Conservation (phyloP, 2,113 vertebrate species). For the Rhinolophus ferrumequinum region DNA sequence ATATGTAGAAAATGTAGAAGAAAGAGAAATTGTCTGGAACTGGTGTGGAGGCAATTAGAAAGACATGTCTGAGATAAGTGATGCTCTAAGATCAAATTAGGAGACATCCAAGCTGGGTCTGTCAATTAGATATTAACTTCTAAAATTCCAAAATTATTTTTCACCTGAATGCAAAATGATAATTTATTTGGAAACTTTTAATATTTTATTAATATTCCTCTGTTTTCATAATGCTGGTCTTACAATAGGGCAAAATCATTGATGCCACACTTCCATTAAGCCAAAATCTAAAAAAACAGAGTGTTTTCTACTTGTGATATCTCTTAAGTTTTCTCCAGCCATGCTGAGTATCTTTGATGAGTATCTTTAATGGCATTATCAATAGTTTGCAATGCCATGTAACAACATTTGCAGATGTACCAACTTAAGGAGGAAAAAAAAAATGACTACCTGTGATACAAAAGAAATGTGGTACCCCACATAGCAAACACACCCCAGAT, state of each 20-base stretch:
- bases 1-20: neutral
- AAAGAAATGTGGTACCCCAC: neutral
- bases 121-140: neutral
- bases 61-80: neutral
- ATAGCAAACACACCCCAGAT: conserved; percentile 4
- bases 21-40: neutral
- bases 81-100: neutral
- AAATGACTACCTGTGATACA: neutral
- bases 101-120: neutral
- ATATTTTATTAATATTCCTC: neutral
- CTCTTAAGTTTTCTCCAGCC: neutral
- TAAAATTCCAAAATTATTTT: neutral
- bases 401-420: neutral
- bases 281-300: neutral
- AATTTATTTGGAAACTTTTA: neutral
- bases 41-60: neutral
- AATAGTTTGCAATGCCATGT: neutral
- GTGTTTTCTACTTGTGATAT: neutral
- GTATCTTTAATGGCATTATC: neutral
- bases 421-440: conserved; percentile 31
- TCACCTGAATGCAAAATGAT: neutral
- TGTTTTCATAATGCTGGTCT: neutral
- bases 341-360: neutral
- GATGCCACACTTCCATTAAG: neutral
- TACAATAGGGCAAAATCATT: neutral